Conservation (phyloP, 2,113 vertebrate genomes). For the Coptodon rendalli region DNA sequence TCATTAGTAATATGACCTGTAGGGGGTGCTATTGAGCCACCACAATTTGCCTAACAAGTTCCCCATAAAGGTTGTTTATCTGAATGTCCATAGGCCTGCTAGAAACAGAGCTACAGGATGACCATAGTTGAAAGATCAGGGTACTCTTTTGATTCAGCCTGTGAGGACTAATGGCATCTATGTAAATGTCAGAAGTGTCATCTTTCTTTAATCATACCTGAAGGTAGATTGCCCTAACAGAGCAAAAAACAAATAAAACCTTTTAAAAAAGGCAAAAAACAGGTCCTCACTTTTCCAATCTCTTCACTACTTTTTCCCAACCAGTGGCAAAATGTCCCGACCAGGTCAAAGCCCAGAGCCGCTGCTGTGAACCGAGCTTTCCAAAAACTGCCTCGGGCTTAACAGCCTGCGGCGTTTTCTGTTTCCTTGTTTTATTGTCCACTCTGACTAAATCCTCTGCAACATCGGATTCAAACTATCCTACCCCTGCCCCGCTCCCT, state of each 20-base stretch:
- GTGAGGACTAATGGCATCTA: neutral
- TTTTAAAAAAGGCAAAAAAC: neutral
- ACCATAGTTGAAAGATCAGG: neutral
- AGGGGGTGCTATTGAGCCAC: neutral
- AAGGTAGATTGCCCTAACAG: neutral
- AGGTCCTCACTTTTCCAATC: neutral
- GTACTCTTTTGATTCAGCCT: rapidly evolving
- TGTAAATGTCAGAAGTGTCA: neutral
- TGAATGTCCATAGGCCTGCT: neutral
- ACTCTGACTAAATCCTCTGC: neutral
- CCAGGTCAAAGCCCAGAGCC: neutral
- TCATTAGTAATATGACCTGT: rapidly evolving
- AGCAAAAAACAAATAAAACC: neutral
- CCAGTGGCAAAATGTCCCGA: neutral
- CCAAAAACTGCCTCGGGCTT: neutral
- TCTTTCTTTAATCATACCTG: neutral
- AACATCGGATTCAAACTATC: neutral
- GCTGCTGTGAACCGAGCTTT: neutral
- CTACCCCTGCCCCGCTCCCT: rapidly evolving
- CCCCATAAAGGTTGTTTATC: neutral
- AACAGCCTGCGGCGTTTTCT: neutral
- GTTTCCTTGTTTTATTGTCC: conserved; percentile 19
- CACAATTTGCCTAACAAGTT: neutral
- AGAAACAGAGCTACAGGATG: rapidly evolving
- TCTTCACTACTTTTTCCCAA: neutral